These are phyloP conservation scores for Sternotherus odoratus DNA, from an alignment of 2,797 vertebrate genomes.

Conservation along the genomic window DNA sequence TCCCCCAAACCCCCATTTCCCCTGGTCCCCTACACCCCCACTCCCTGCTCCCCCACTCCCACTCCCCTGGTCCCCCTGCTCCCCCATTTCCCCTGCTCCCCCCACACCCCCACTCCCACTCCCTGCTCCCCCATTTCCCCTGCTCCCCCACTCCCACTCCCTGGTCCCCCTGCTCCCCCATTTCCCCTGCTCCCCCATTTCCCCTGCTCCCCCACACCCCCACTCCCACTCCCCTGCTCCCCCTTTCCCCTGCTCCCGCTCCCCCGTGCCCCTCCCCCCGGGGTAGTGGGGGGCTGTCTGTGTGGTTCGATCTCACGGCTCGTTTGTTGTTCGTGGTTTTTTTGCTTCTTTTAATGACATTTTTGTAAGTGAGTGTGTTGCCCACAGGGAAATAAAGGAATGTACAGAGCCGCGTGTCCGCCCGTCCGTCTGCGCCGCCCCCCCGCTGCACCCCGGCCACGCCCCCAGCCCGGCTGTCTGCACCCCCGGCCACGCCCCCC, in stretches of 20 bases:
- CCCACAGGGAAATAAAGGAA: conserved; percentile 73
- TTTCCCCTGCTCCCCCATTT: no score
- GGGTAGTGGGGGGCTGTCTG: conserved; percentile 73
- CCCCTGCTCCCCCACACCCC: background rate
- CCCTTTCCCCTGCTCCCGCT: background rate
- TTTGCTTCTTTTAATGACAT: conserved; percentile 76
- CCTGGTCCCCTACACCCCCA: no score
- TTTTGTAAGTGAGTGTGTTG: conserved; percentile 77
- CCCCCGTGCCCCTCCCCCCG: conserved; percentile 1
- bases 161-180: no score
- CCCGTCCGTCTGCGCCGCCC: background rate
- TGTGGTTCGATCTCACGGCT: conserved; percentile 68
- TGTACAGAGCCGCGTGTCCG: conserved; percentile 66
- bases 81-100: no score
- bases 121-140: no score
- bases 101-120: no score
- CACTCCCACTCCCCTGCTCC: background rate
- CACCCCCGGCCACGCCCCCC: no score
- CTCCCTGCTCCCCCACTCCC: background rate
- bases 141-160: no score
- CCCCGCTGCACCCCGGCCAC: no score
- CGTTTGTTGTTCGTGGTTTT: conserved; percentile 73
- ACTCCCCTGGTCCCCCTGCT: no score
- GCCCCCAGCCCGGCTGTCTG: no score
- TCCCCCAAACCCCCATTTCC: no score